Base-by-base conservation (phyloP, 2,888 invertebrate genomes). In the Cryptocheilus praepositus region DNA sequence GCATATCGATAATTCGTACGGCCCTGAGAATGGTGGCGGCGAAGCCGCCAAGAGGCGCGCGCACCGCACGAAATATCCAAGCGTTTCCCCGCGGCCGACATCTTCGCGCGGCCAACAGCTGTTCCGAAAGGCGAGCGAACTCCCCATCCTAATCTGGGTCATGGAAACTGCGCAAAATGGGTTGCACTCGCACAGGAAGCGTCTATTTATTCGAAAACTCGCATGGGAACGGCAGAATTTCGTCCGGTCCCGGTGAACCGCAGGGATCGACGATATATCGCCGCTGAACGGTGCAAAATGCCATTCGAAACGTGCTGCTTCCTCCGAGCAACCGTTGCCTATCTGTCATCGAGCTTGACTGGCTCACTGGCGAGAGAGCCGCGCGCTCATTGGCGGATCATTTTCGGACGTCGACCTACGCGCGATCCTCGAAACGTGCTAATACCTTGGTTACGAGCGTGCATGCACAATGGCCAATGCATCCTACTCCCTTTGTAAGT, bases 101-200 rank as follows among this genome's bases (percentile, higher is more conserved):
- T 86, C 79, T 85, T 87, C 83, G 82, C 83, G 84, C 84, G 83
- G 77, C 83, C 84, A 87, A 84, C 87, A 87, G 88, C 88, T 87
- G 87, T 88, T 88, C 88, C 86, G 80, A 81, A 80, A 83, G 83
- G 81, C 88, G 88, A 86, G 83, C 88, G 76, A 87, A 87, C 87
- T 86, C 87, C 88, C 87, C 86, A 84, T 81, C 73, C 72, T 76
- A 85, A 88, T 88, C 85, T 88, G 87, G 88, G 88, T 88, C 88
- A 88, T 84, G 86, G 85, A 81, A 87, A 88, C 87, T 88, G 88
- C 88, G 88, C 86, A 86, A 85, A 86, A 84, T 81, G 79, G 70
- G 71, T 68, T 79, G 67, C 73, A 64, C 71, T 64, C 64, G 68
- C 71, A 70, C 67, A 64, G 55, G 64, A 64, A 70, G 64, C 66